Conservation (phyloP, 2,113 vertebrate genomes). For the Lichenostomus cassidix region DNA sequence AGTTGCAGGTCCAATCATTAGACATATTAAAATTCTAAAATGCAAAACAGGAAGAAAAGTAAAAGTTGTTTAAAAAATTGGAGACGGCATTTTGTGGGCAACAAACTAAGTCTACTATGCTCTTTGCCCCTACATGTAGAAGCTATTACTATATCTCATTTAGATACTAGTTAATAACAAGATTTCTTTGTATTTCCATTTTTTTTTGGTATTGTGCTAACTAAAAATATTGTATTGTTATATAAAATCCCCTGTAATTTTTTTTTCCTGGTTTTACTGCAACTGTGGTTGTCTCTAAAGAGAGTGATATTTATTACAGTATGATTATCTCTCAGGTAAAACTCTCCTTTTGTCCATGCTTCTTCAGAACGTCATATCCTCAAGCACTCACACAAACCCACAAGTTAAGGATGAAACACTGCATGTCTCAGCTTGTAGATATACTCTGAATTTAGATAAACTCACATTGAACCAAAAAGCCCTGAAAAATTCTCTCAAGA, state of each 20-base stretch:
- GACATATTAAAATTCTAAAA: not conserved
- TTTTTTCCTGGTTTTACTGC: not conserved
- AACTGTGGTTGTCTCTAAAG: not conserved
- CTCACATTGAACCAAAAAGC: not conserved
- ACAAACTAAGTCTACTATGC: not conserved
- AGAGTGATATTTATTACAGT: not conserved
- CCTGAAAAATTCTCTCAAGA: not conserved
- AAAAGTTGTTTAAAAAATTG: not conserved
- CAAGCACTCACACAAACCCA: not conserved
- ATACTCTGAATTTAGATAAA: not conserved
- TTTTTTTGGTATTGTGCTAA: not conserved
- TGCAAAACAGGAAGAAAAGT: not conserved
- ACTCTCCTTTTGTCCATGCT: not conserved
- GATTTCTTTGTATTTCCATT: not conserved
- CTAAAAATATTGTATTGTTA: not conserved
- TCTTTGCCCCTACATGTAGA: not conserved
- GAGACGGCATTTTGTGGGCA: not conserved
- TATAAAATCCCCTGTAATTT: not conserved
- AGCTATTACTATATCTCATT: not conserved
- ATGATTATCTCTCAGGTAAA: not conserved
- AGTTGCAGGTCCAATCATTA: not conserved
- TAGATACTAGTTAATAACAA: not conserved
- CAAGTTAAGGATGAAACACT: not conserved
- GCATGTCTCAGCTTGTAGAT: not conserved
- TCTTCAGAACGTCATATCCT: fast-evolving